phyloP scores from a whole-genome alignment of 2,113 vertebrate species.

The Brevimyrus niger region DNA sequence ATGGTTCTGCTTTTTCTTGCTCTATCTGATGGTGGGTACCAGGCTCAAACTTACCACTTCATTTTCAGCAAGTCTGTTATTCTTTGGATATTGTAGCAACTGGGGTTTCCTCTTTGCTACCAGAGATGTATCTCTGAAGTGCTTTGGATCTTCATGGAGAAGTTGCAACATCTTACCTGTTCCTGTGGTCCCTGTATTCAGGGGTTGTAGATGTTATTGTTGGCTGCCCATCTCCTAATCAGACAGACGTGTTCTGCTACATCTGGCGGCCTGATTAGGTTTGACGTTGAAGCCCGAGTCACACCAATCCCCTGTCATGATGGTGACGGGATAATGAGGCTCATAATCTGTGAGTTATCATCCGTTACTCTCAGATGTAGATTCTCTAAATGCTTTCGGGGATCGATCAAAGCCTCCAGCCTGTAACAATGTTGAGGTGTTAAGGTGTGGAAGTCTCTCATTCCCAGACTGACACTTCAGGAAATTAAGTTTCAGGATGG shows the following conservation, averaged over 20 bases:
- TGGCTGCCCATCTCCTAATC: background rate
- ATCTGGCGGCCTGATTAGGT: background rate
- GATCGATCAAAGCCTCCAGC: background rate
- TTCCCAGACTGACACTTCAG: background rate
- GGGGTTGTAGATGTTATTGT: background rate
- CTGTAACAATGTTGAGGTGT: background rate
- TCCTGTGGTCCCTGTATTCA: background rate
- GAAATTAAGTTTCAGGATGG: background rate
- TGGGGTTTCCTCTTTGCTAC: background rate
- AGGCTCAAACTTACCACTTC: background rate
- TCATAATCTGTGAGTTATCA: background rate
- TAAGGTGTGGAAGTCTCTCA: background rate
- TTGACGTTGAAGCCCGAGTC: background rate
- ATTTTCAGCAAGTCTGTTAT: background rate
- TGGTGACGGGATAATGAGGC: background rate
- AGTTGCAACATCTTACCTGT: background rate
- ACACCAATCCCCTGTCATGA: background rate
- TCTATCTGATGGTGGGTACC: background rate
- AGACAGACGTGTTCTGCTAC: background rate
- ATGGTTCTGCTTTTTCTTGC: background rate
- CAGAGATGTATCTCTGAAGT: background rate
- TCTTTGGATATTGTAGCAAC: background rate
- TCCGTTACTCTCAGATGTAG: background rate
- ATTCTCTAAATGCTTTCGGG: background rate
- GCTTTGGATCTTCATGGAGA: background rate